phyloP scores from a whole-genome alignment of 2,113 vertebrate species.

The Holacanthus passer region DNA sequence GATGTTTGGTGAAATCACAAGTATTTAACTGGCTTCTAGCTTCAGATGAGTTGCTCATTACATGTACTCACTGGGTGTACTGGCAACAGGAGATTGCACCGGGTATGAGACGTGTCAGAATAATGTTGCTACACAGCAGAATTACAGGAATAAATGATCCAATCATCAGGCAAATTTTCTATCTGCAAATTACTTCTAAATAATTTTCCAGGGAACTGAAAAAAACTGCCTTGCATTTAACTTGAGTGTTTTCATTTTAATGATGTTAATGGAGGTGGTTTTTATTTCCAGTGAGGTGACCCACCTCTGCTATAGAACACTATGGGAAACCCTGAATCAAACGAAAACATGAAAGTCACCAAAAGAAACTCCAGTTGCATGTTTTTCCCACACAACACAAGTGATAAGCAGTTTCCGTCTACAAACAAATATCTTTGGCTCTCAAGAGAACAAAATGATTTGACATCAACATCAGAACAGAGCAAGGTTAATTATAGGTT shows the following conservation, averaged over 20 bases:
- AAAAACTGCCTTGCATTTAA: neutral
- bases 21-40: neutral
- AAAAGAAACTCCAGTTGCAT: neutral
- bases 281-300: neutral
- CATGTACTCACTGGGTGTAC: neutral
- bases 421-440: neutral
- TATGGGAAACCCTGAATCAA: neutral
- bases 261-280: neutral
- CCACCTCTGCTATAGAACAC: neutral
- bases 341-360: neutral
- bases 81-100: neutral
- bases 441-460: neutral
- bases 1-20: neutral
- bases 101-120: neutral
- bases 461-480: neutral
- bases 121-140: neutral
- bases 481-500: neutral
- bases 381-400: neutral
- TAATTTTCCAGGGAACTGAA: neutral
- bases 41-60: neutral
- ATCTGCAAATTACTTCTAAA: neutral
- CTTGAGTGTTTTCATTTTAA: neutral
- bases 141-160: neutral
- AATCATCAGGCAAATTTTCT: too few species aligned
- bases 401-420: neutral